These are phyloP conservation scores for Albula goreensis DNA, from an alignment of 2,113 vertebrate species.

Conservation along the genomic window DNA sequence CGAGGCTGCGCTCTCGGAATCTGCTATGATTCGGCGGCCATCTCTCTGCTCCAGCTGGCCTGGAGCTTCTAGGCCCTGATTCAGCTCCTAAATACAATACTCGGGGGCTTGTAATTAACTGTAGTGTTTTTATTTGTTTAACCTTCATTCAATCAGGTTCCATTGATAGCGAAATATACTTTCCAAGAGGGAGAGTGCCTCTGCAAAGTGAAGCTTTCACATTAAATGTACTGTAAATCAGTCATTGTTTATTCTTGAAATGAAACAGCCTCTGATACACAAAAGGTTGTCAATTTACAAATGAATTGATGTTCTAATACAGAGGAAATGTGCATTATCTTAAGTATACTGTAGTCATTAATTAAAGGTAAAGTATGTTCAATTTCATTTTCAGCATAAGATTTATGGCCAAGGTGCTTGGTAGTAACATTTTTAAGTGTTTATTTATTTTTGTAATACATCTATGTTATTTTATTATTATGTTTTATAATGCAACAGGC, in stretches of 20 bases:
- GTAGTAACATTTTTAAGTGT: too few species aligned
- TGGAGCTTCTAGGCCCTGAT: neutral
- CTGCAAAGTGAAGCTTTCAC: neutral
- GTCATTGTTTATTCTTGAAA: neutral
- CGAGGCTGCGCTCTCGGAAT: neutral
- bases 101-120: neutral
- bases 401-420: too few species aligned
- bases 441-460: too few species aligned
- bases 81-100: neutral
- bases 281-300: neutral
- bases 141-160: neutral
- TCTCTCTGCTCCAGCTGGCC: neutral
- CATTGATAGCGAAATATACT: neutral
- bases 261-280: too few species aligned
- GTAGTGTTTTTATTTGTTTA: neutral
- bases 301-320: neutral
- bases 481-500: too few species aligned
- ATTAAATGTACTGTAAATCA: neutral
- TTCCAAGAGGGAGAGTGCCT: neutral
- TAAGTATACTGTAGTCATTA: neutral
- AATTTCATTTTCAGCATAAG: too few species aligned
- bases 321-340: neutral
- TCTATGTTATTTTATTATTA: too few species aligned
- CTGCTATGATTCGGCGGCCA: neutral
- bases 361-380: too few species aligned